Base-by-base conservation (phyloP, 2,113 vertebrate genomes). In the Passerina amoena region DNA sequence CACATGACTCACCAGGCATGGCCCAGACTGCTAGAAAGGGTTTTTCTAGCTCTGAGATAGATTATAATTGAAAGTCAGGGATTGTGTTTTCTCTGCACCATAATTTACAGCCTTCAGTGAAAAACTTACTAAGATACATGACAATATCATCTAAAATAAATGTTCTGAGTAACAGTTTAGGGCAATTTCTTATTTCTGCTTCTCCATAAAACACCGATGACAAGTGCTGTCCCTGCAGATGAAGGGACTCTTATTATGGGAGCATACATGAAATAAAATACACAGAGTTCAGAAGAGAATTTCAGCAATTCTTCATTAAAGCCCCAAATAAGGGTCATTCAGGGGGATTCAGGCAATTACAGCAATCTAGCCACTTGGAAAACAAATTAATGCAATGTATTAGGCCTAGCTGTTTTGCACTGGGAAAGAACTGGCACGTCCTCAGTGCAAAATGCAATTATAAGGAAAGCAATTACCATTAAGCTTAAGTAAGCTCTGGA, bases 221-320 rank as follows among this genome's bases (percentile, higher is more conserved):
- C 1, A 9, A 24, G 10, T 59, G 31, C 31, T 56, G 48, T 70
- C 18, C 48, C 64, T 56, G 48, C 31, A 33, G 40, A 83, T 50
- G 42, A 48, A 54, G 28, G 10, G 19, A 76, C 17, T 45, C 23
- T 70, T 66, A 77, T 60, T 63, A 80, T 15, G 22, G 53, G 45
- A 90, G 22, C n/a, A 77, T 14, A 61, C 18, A 12, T 28, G 59
- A 59, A 70, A 86, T 45, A 70, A 61, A 70, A 17, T 6, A 69
- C 38, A 59, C 11, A 23, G 31, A 76, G 68, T 54, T 88, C 71
- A 54, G 80, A 70, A 73, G 53, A 70, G 3, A 10, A 51, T 63
- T 93, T 81, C 68, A 92, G 51, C 72, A 83, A 10, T 70, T 88
- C 44, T 70, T 69, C 38, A 73, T 78, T 82, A 75, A 85, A 80